Base-by-base conservation (phyloP, 2,113 vertebrate genomes). In the Phylloscopus trochilus region DNA sequence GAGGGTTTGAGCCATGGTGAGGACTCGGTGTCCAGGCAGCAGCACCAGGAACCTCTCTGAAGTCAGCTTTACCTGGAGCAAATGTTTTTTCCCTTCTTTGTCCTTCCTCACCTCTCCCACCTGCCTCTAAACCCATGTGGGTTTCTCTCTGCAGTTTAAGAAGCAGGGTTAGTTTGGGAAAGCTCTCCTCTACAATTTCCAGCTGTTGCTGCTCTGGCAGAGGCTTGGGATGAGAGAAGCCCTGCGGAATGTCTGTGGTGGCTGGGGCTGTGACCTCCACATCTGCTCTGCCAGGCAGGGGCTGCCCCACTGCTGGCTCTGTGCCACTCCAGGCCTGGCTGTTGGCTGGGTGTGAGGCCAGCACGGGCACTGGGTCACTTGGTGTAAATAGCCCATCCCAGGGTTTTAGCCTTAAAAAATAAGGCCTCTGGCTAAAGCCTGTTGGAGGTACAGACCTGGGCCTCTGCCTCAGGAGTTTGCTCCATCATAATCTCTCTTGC, bases 51-150 rank as follows among this genome's bases (percentile, higher is more conserved):
- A 19, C 39, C 37, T 55, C 70, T 53, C 47, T 33, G 11, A 27
- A 20, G 44, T 21, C 30, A 13, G 27, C 53, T 80, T 31, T 30
- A 47, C 73, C 24, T 5, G 2, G 62, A 20, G 20, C 3, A 24
- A 1, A 3, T 44, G 24, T 33, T 55, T 44, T 51, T 47, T 35
- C 68, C n/a, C 41, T 55, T 83, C 9, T 6, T 16, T 43, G 46
- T 39, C 63, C 49, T 63, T 72, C 30, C 53, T 46, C 49, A 27
- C 15, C 24, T 33, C 37, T 92, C 41, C 60, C 56, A 62, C n/a
- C 14, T 7, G 1, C 33, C 41, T 35, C 64, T 39, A 35, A 49
- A 11, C n/a, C 26, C 0, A 0, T 9, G 58, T 67, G 39, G 46
- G 23, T 43, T 92, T 15, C 69, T 72, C 43, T 37, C n/a, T 31